A percentile compares a stretch with the other conserved stretches of the same genome.
Evolutionary conservation across 2,888 invertebrate species (phyloP).

Genomic region (Ophioninae sp.): DNA sequence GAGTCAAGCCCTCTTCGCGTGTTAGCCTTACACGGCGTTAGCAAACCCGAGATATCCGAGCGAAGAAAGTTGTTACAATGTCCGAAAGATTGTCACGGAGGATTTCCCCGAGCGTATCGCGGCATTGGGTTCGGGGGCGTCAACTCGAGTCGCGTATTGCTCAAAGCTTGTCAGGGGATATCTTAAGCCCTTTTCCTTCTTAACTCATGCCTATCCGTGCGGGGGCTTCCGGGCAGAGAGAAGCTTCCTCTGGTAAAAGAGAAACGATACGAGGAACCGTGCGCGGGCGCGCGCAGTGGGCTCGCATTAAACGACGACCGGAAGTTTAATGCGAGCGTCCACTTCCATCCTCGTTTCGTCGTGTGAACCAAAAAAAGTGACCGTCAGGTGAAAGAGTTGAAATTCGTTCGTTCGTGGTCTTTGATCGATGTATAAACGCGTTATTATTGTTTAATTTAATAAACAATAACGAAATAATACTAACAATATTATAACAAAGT

Average conservation of each 20-base stretch:
- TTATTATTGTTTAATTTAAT: too few species aligned
- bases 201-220: background rate
- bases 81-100: background rate
- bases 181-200: constrained; percentile 16
- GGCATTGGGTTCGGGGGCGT: background rate
- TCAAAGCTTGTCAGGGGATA: background rate
- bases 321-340: too few species aligned
- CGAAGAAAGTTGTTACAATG: background rate
- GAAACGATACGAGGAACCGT: background rate
- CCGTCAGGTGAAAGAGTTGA: too few species aligned
- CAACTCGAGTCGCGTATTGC: background rate
- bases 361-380: too few species aligned
- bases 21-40: too few species aligned
- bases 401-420: too few species aligned
- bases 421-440: too few species aligned
- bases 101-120: background rate
- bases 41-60: background rate
- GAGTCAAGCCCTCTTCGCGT: too few species aligned
- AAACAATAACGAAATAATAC: too few species aligned
- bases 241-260: background rate
- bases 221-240: background rate
- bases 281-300: background rate
- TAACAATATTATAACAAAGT: too few species aligned
- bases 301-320: background rate
- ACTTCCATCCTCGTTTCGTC: too few species aligned